phyloP scores from a whole-genome alignment of 2,797 vertebrate species.

The Lacerta viridis region DNA sequence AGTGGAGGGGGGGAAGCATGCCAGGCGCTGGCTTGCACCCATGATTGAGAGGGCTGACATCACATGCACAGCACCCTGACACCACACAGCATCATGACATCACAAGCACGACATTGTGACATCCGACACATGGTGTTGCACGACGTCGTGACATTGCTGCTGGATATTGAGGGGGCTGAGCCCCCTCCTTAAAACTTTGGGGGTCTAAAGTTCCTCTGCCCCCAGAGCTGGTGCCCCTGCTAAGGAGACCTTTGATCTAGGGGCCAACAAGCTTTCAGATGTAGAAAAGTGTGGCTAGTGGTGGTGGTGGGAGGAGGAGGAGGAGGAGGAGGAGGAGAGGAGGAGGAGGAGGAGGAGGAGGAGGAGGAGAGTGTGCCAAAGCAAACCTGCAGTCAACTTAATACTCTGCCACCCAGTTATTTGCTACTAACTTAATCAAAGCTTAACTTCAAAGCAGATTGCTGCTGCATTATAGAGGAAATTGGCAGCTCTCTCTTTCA shows the following conservation, averaged over 20 bases:
- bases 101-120: too few species aligned
- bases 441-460: constrained; percentile 21
- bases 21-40: background rate
- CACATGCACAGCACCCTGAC: too few species aligned
- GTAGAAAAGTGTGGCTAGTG: background rate
- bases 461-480: constrained; percentile 1
- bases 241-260: background rate
- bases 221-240: background rate
- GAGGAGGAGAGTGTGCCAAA: background rate
- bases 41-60: too few species aligned
- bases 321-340: background rate
- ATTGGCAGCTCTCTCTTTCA: background rate
- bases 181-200: too few species aligned
- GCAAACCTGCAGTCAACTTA: constrained; percentile 4
- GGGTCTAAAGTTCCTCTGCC: too few species aligned
- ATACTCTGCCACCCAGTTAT: constrained; percentile 15
- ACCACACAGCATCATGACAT: too few species aligned
- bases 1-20: background rate
- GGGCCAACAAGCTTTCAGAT: background rate
- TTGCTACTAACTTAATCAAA: constrained; percentile 12
- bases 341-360: background rate
- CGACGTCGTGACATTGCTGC: too few species aligned
- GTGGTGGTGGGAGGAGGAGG: too few species aligned
- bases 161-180: too few species aligned
- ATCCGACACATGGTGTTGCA: too few species aligned